Evolutionary conservation across 2,797 vertebrate species (phyloP).

Genomic region (Apodemus agrarius): DNA sequence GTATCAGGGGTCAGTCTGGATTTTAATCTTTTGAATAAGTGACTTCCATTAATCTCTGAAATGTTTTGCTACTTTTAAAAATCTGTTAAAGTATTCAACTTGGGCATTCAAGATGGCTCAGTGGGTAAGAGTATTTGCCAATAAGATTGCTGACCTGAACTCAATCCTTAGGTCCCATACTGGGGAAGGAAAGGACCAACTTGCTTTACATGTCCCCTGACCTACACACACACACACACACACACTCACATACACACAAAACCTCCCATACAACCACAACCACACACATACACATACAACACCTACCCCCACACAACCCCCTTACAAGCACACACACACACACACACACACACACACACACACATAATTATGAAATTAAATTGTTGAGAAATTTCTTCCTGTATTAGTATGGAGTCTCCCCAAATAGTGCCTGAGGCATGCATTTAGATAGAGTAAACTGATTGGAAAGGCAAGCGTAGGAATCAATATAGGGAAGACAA

Average conservation of each 20-base stretch:
- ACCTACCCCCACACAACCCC: too few species aligned
- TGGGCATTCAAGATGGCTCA: not conserved
- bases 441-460: not conserved
- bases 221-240: not conserved
- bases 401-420: not conserved
- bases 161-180: not conserved
- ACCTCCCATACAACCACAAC: too few species aligned
- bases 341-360: not conserved
- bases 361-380: not conserved
- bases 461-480: not conserved
- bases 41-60: constrained; percentile 10
- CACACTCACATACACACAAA: not conserved
- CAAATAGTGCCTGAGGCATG: not conserved
- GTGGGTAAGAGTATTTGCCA: not conserved
- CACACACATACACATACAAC: not conserved
- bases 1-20: not conserved
- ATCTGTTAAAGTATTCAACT: not conserved
- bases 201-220: not conserved
- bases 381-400: not conserved
- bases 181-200: not conserved
- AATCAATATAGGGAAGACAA: not conserved
- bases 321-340: not conserved
- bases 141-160: not conserved
- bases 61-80: not conserved
- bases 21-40: not conserved